Conservation (phyloP, 2,113 vertebrate species). For the Junco hyemalis region DNA sequence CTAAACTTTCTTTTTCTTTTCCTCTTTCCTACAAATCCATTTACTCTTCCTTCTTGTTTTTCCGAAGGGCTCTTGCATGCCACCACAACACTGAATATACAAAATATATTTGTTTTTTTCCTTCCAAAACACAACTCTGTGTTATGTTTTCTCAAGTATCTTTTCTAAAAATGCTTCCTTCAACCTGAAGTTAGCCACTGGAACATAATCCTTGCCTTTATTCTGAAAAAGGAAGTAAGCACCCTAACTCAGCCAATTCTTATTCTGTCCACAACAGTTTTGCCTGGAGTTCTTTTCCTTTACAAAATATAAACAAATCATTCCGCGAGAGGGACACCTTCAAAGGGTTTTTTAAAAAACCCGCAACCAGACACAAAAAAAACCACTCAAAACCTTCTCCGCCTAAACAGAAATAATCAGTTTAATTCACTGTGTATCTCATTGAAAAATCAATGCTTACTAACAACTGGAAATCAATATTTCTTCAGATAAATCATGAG, state of each 20-base stretch:
- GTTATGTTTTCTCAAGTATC: background rate
- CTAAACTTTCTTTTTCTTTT: background rate
- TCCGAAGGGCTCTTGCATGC: background rate
- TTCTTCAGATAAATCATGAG: constrained; percentile 15
- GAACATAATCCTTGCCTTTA: background rate
- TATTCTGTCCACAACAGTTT: background rate
- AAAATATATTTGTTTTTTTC: background rate
- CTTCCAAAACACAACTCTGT: background rate
- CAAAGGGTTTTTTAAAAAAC: background rate
- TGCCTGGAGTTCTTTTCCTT: background rate
- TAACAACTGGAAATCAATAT: constrained; percentile 16
- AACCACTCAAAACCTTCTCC: background rate
- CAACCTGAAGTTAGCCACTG: background rate
- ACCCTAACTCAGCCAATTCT: background rate
- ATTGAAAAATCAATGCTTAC: constrained; percentile 34
- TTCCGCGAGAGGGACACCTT: background rate
- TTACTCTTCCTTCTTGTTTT: background rate
- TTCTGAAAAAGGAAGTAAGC: background rate
- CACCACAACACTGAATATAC: background rate
- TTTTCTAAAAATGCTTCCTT: background rate
- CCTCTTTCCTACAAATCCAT: background rate
- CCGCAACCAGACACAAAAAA: background rate
- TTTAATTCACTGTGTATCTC: background rate
- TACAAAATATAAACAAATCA: background rate
- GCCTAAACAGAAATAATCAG: constrained; percentile 1